Evolutionary conservation across 1,140 invertebrate species (phyloP).

Genomic region (Musca vetustissima): DNA sequence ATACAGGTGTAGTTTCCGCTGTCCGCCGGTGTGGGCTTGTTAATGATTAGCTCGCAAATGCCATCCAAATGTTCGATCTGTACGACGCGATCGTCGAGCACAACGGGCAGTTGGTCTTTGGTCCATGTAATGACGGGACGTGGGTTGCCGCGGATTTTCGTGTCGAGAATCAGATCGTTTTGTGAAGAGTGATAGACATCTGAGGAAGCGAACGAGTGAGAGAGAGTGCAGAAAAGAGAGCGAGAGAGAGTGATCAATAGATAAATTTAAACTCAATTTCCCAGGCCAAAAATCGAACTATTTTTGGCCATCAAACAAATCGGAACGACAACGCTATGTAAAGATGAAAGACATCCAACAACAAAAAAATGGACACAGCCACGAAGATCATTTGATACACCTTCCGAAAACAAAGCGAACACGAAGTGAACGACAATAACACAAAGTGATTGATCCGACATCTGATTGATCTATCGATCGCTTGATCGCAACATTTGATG

Average conservation of each 20-base stretch:
- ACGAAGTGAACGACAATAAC: too few species aligned
- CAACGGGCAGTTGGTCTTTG: conserved; percentile 67
- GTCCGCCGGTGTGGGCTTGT: conserved; percentile 65
- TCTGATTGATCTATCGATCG: too few species aligned
- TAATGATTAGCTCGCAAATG: conserved; percentile 71
- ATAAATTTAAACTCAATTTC: conserved; percentile 2
- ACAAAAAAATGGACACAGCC: background rate
- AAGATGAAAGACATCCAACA: background rate
- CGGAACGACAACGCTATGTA: background rate
- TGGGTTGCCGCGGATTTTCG: conserved; percentile 71
- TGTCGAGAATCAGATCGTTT: conserved; percentile 76
- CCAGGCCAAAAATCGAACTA: background rate
- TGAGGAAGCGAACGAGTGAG: conserved; percentile 40
- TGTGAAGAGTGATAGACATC: conserved; percentile 70
- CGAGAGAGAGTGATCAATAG: background rate
- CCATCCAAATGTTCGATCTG: conserved; percentile 72
- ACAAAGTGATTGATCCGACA: too few species aligned
- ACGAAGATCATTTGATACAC: background rate
- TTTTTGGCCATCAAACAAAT: conserved; percentile 23
- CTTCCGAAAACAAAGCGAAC: too few species aligned
- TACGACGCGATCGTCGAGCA: conserved; percentile 63
- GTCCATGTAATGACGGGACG: conserved; percentile 77
- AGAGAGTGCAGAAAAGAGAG: background rate
- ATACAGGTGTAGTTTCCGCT: conserved; percentile 70
- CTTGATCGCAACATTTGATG: too few species aligned